A percentile compares a stretch with the other conserved stretches of the same genome.
These are phyloP conservation scores for Zaprionus davidi DNA, from an alignment of 1,140 invertebrate genomes.

Conservation along the genomic window DNA sequence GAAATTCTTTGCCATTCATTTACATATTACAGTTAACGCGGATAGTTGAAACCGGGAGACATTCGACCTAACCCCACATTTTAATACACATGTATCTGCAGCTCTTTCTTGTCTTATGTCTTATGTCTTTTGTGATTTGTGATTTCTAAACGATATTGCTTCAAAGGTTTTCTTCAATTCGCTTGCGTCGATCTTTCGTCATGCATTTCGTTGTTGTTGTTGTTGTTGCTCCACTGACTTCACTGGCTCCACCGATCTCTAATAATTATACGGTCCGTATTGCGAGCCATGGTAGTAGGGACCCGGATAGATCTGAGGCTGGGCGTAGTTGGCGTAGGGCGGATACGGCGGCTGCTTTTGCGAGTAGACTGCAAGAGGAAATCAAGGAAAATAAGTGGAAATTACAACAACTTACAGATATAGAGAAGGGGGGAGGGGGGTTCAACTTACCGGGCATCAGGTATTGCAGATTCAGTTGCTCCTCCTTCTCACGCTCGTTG, in stretches of 20 bases:
- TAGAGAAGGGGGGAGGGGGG: neutral
- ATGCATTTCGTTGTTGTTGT: conserved; percentile 26
- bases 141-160: conserved; percentile 41
- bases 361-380: conserved; percentile 90
- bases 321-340: conserved; percentile 93
- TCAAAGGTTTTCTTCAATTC: conserved; percentile 17
- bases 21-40: conserved; percentile 15
- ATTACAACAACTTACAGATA: neutral
- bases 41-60: conserved; percentile 31
- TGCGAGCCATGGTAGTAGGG: conserved; percentile 96
- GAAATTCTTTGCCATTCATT: conserved; percentile 22
- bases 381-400: conserved; percentile 23
- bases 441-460: conserved; percentile 95
- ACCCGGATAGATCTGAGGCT: conserved; percentile 92
- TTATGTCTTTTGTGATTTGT: conserved; percentile 40
- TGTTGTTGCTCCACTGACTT: conserved; percentile 14
- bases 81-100: conserved; percentile 1
- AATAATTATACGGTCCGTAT: conserved; percentile 96
- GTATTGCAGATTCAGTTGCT: conserved; percentile 98
- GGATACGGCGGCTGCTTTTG: conserved; percentile 95
- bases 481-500: conserved; percentile 95
- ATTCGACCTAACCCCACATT: conserved; percentile 21
- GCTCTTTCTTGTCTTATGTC: conserved; percentile 22
- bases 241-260: conserved; percentile 48
- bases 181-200: conserved; percentile 34